phyloP scores from a whole-genome alignment of 2,797 vertebrate species.

The Rhyacichthys aspro region DNA sequence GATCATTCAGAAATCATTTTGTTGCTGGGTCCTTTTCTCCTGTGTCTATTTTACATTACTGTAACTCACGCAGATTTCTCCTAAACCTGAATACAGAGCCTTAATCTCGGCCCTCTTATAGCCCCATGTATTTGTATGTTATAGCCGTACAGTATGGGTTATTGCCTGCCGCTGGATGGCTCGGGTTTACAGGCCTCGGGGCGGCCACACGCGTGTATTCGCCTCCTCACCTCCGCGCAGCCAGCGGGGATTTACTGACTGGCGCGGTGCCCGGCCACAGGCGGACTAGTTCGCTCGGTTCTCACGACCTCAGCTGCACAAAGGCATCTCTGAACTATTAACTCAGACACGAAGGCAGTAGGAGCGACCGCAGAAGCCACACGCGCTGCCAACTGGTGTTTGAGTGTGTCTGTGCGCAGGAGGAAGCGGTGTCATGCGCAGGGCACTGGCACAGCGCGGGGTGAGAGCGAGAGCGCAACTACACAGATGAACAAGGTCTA shows the following conservation, averaged over 20 bases:
- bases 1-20: no score
- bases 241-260: constrained; percentile 85
- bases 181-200: constrained; percentile 65
- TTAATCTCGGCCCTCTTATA: no score
- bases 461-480: constrained; percentile 52
- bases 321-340: constrained; percentile 83
- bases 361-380: constrained; percentile 75
- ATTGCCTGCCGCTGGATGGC: constrained; percentile 10
- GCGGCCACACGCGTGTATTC: constrained; percentile 70
- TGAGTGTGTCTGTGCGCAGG: constrained; percentile 58
- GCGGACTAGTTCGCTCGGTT: constrained; percentile 85
- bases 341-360: constrained; percentile 78
- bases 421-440: constrained; percentile 64
- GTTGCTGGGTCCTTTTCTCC: no score
- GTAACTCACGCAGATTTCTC: no score
- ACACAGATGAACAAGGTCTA: constrained; percentile 30
- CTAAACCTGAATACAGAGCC: no score
- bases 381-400: constrained; percentile 77
- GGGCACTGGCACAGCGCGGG: constrained; percentile 50
- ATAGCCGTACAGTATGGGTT: neutral
- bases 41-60: no score
- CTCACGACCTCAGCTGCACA: constrained; percentile 89
- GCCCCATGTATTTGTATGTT: no score
- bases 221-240: constrained; percentile 78
- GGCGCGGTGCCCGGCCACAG: constrained; percentile 85